Evolutionary conservation across 2,888 invertebrate genomes (phyloP), one percentile per base, ranked within the genome.

Genomic region (Xiphydria camelus): DNA sequence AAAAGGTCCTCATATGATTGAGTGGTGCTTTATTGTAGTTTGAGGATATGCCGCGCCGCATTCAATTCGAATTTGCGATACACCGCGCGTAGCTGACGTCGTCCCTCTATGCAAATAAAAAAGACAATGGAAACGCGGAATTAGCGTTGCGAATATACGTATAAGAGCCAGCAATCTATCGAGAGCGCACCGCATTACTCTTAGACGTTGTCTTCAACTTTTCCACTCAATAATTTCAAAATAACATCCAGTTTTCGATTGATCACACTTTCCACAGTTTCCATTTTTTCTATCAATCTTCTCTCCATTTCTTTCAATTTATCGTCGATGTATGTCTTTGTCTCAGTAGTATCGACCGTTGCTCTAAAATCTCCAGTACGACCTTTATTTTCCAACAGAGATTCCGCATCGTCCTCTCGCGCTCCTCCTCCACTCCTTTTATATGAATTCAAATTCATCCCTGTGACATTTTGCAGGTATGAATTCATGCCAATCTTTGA

Each of bases 181-280:
- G n/a, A n/a, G n/a, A n/a, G n/a, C n/a, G n/a, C n/a, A n/a, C n/a
- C n/a, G n/a, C n/a, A n/a, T n/a, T n/a, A n/a, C n/a, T n/a, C n/a
- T n/a, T n/a, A n/a, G n/a, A n/a, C n/a, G n/a, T n/a, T n/a, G n/a
- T n/a, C n/a, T n/a, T n/a, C n/a, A n/a, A n/a, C n/a, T n/a, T n/a
- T n/a, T n/a, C n/a, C n/a, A n/a, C n/a, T n/a, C 38, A 71, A 49
- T 39, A 51, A 41, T 47, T 54, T 43, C 4, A 66, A 44, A 52
- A 77, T 75, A 15, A 41, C 32, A 58, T 76, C 72, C 17, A 77
- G 57, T 60, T 76, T 76, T 45, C 64, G 47, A 51, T 66, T 73
- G 14, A 64, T 75, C 31, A 53, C 66, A 22, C 47, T 47, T 48
- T 76, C 76, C 22, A 72, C 50, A 32, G 66, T 58, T 22, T 68